phyloP scores from a whole-genome alignment of 2,888 invertebrate species.

The Lasioglossum vierecki region DNA sequence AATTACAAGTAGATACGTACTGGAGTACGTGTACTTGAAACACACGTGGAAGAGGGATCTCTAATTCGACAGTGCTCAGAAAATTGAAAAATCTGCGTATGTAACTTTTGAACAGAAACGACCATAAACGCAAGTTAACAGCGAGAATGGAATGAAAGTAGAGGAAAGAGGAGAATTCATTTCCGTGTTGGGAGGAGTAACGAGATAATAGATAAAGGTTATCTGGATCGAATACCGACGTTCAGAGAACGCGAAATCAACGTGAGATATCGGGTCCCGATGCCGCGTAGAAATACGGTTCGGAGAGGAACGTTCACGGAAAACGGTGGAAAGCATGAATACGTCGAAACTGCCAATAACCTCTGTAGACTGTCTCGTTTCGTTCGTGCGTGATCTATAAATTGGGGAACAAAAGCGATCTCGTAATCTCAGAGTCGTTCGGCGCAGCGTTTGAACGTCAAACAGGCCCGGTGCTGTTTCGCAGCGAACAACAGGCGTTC shows the following conservation, averaged over 20 bases:
- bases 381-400: slow-evolving; percentile 29
- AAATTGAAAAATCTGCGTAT: neutral
- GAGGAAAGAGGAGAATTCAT: neutral
- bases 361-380: slow-evolving; percentile 17
- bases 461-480: slow-evolving; percentile 42
- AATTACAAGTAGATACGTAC: no score
- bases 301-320: neutral
- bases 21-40: no score
- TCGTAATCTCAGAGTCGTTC: slow-evolving; percentile 13
- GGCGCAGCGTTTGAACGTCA: slow-evolving; percentile 35
- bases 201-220: neutral
- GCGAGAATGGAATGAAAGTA: neutral
- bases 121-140: neutral
- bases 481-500: slow-evolving; percentile 23
- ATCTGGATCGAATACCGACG: neutral
- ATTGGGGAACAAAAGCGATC: slow-evolving; percentile 40
- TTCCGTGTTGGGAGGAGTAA: neutral
- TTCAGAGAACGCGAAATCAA: slow-evolving; percentile 10
- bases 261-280: neutral
- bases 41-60: no score
- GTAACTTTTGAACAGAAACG: neutral
- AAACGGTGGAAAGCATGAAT: neutral
- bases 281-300: neutral
- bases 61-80: neutral
- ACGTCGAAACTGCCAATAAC: slow-evolving; percentile 22